Conservation (phyloP, 64 coral and sea anemone species). For the Montipora capricornis region DNA sequence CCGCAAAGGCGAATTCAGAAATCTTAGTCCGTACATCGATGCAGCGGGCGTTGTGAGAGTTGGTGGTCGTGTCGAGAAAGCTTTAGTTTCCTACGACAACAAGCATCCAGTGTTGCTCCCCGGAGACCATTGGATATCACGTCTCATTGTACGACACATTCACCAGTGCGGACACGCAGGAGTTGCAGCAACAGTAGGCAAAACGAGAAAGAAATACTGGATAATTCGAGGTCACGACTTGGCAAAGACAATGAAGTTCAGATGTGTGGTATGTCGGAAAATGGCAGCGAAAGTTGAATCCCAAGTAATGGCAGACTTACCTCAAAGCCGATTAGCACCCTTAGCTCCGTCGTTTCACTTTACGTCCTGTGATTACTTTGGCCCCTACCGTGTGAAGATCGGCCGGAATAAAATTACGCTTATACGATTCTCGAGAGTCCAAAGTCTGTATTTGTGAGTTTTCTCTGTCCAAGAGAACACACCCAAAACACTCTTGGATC, state of each 20-base stretch:
- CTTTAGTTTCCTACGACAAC: constrained; percentile 41
- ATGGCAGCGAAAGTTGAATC: no score
- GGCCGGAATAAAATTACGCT: not conserved
- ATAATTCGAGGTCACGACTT: constrained; percentile 16
- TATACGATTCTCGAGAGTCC: no score
- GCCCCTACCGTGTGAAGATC: constrained; percentile 1
- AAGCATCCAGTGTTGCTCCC: constrained; percentile 62
- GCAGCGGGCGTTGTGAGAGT: constrained; percentile 45
- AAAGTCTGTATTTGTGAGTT: no score
- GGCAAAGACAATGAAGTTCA: constrained; percentile 20
- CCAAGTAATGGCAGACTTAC: constrained; percentile 7
- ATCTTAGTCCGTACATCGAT: constrained; percentile 43
- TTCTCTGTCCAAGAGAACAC: no score
- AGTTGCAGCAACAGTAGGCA: constrained; percentile 56
- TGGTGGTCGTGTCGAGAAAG: constrained; percentile 51
- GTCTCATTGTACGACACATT: constrained; percentile 30
- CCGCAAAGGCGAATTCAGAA: constrained; percentile 34
- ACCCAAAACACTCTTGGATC: no score
- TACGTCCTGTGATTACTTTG: constrained; percentile 48
- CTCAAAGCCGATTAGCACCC: not conserved
- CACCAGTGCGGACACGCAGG: constrained; percentile 49
- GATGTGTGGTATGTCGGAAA: no score
- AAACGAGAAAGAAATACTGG: constrained; percentile 64
- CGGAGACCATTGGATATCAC: constrained; percentile 4
- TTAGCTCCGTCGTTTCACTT: constrained; percentile 35